Base-by-base conservation (phyloP, 2,113 vertebrate genomes). In the Dolichallabes microphthalmus region DNA sequence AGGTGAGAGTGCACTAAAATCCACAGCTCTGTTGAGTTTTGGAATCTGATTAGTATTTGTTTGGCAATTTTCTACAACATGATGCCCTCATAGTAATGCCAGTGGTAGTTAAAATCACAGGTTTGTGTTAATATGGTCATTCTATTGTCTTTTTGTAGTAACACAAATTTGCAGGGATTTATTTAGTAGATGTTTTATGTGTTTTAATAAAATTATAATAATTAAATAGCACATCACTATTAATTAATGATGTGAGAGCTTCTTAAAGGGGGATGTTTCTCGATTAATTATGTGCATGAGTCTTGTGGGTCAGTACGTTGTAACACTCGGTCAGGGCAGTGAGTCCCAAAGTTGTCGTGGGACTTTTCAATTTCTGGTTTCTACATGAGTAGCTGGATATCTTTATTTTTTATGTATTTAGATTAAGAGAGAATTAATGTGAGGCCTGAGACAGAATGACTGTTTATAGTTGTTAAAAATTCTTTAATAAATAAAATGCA, bases 1-100 rank as follows among this genome's bases (percentile, higher is more conserved):
- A 99, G 96, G 98, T 98, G 88, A 93, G 93, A 63, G 27, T 52
- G 2, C 35, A 45, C 4, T 35, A 27, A 68, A 69, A 64, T 35
- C 4, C 30, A 39, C n/a, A 60, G 30, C 0, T 2, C 64, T 35
- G 15, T n/a, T 64, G 58, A 55, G 73, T 77, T 73, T 60, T 15
- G 80, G 60, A n/a, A 27, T 50, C 14, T 80, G 35, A 5, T 25
- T 12, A 35, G 11, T 50, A 22, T 35, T 50, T 50, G 68, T 71
- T 69, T 19, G 10, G 7, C 32, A 17, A 32, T 30, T 68, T 68
- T 68, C 64, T 35, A 32, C 1, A 32, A 69, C 66, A 20, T 69
- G 30, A 35, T 35, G 66, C 30, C 19, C 32, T 74, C 22, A 50
- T n/a, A n/a, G n/a, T n/a, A n/a, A n/a, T 74, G 20, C 39, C 32